Percentiles rank a stretch among this genome's conserved stretches.
phyloP scores from a whole-genome alignment of 2,888 invertebrate species.

The Vanessa cardui region DNA sequence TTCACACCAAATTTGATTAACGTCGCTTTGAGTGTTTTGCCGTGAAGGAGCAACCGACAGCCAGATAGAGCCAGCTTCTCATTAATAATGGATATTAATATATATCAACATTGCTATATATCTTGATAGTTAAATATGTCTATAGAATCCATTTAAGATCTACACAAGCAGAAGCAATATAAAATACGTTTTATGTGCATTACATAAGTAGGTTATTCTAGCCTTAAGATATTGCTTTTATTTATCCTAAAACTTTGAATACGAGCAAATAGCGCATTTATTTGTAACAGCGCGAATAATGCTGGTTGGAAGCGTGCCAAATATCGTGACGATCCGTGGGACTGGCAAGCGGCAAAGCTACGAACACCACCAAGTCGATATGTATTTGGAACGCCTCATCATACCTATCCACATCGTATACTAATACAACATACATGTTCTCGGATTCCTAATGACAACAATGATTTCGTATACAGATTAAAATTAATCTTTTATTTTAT shows the following conservation, averaged over 20 bases:
- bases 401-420: slow-evolving; percentile 20
- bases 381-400: slow-evolving; percentile 15
- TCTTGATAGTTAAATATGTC: too few relatives aligned
- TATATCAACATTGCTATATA: too few relatives aligned
- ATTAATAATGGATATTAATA: too few relatives aligned
- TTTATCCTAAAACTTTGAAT: slow-evolving; percentile 30
- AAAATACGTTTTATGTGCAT: neutral
- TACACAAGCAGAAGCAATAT: neutral
- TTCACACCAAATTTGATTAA: too few relatives aligned
- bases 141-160: neutral
- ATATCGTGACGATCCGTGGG: slow-evolving; percentile 38
- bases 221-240: slow-evolving; percentile 14
- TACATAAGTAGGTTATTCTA: neutral
- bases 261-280: slow-evolving; percentile 21
- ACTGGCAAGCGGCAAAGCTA: slow-evolving; percentile 24
- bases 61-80: too few relatives aligned
- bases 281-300: slow-evolving; percentile 42
- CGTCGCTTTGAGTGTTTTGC: too few relatives aligned
- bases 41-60: too few relatives aligned
- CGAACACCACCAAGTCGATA: slow-evolving; percentile 18
- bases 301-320: slow-evolving; percentile 54
- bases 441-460: neutral
- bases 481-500: too few relatives aligned
- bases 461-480: too few relatives aligned
- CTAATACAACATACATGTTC: neutral